Conservation (phyloP, 2,113 vertebrate genomes). For the Sterna hirundo region DNA sequence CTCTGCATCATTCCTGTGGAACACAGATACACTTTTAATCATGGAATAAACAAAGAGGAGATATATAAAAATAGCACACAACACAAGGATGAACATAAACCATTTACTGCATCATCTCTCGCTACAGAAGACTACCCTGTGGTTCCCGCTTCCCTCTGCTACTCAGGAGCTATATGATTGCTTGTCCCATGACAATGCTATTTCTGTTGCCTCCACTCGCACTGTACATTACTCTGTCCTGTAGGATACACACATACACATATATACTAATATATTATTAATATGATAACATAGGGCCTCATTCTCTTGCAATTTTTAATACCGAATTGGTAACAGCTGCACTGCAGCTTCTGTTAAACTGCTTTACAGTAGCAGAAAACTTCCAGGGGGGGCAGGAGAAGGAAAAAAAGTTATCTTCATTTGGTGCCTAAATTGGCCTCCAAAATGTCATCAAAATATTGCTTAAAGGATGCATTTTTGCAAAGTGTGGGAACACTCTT, state of each 20-base stretch:
- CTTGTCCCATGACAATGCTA: not conserved
- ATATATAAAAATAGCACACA: not conserved
- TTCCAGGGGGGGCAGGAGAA: not conserved
- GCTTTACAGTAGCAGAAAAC: not conserved
- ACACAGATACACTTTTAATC: not conserved
- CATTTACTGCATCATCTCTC: not conserved
- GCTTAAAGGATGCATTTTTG: not conserved
- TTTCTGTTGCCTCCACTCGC: constrained; percentile 22
- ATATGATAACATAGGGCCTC: not conserved
- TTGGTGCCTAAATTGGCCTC: not conserved
- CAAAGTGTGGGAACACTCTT: constrained; percentile 1
- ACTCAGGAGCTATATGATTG: constrained; percentile 12
- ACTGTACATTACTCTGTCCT: not conserved
- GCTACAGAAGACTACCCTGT: not conserved
- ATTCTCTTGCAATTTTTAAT: not conserved
- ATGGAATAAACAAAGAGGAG: not conserved
- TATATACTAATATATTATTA: constrained; percentile 1
- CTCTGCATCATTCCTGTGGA: not conserved
- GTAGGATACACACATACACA: not conserved
- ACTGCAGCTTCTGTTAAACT: not conserved
- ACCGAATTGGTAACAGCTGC: not conserved
- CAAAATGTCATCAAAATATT: constrained; percentile 11
- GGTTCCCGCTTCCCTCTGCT: constrained; percentile 39
- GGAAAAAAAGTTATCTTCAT: not conserved
- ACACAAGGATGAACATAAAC: not conserved